These are phyloP conservation scores for Allophyes oxyacanthae DNA, from an alignment of 2,888 invertebrate species.

Conservation along the genomic window DNA sequence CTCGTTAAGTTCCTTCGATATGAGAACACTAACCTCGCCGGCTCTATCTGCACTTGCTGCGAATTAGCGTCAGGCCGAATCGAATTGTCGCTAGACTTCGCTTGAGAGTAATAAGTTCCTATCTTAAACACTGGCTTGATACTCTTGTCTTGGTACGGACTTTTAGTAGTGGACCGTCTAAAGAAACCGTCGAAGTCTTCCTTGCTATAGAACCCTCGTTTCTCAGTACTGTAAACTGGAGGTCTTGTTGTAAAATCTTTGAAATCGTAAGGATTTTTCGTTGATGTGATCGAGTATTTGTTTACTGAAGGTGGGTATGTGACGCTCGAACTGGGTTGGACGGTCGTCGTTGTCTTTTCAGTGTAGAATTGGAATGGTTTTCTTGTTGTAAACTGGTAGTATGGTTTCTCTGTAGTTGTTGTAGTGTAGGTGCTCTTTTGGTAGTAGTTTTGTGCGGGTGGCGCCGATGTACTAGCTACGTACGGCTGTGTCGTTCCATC, in stretches of 20 bases:
- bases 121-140: conserved; percentile 82
- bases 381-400: conserved; percentile 69
- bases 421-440: conserved; percentile 66
- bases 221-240: conserved; percentile 66
- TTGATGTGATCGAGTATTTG: conserved; percentile 85
- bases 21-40: conserved; percentile 79
- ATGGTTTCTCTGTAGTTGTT: conserved; percentile 64
- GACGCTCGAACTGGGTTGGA: conserved; percentile 55
- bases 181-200: conserved; percentile 78
- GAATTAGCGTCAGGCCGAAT: conserved; percentile 86
- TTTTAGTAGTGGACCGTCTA: conserved; percentile 87
- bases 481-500: conserved; percentile 85
- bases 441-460: conserved; percentile 63
- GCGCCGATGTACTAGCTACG: conserved; percentile 76
- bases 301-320: conserved; percentile 74
- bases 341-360: conserved; percentile 66
- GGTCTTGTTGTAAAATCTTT: conserved; percentile 82
- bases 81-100: conserved; percentile 83
- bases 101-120: conserved; percentile 83
- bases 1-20: conserved; percentile 83
- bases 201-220: conserved; percentile 79
- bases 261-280: conserved; percentile 89
- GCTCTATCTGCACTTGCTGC: conserved; percentile 85
- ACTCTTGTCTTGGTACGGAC: conserved; percentile 79
- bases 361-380: conserved; percentile 67